Evolutionary conservation across 1,140 invertebrate species (phyloP).

Genomic region (Pseudomyrmex cubaensis): DNA sequence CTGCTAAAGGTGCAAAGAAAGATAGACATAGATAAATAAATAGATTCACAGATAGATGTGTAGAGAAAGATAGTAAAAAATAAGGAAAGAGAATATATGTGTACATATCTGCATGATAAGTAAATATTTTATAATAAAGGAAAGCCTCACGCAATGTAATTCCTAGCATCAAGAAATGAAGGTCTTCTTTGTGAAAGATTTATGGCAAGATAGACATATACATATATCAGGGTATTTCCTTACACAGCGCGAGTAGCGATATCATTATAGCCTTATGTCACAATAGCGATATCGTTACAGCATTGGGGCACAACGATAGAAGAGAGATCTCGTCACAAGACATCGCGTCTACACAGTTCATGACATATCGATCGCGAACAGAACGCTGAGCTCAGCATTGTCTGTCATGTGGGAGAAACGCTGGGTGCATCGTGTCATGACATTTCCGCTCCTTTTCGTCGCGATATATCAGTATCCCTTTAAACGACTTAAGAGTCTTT

Average conservation of each 20-base stretch:
- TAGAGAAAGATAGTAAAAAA: no score
- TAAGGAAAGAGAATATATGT: no score
- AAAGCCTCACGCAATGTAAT: conserved; percentile 7
- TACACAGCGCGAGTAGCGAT: conserved; percentile 3
- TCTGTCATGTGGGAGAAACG: conserved; percentile 41
- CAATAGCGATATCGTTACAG: conserved; percentile 41
- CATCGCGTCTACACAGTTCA: conserved; percentile 47
- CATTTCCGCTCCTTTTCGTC: conserved; percentile 48
- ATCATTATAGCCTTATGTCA: conserved; percentile 19
- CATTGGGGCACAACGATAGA: conserved; percentile 37
- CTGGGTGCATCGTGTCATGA: conserved; percentile 21
- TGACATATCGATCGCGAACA: conserved; percentile 49
- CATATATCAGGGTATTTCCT: conserved; percentile 6
- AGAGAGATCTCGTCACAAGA: conserved; percentile 36
- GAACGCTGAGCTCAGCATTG: conserved; percentile 56
- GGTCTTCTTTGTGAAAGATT: conserved; percentile 35
- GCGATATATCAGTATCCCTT: conserved; percentile 25
- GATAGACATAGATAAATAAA: not conserved
- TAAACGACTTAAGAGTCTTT: not conserved
- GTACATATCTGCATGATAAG: not conserved
- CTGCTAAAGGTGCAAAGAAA: not conserved
- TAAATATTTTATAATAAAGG: conserved; percentile 5
- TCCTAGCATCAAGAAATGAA: not conserved
- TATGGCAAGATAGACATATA: conserved; percentile 6
- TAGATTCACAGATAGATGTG: no score